Percentiles rank a stretch among this genome's conserved stretches.
These are phyloP conservation scores for Lagocephalus sceleratus DNA, from an alignment of 2,797 vertebrate genomes.

Conservation along the genomic window DNA sequence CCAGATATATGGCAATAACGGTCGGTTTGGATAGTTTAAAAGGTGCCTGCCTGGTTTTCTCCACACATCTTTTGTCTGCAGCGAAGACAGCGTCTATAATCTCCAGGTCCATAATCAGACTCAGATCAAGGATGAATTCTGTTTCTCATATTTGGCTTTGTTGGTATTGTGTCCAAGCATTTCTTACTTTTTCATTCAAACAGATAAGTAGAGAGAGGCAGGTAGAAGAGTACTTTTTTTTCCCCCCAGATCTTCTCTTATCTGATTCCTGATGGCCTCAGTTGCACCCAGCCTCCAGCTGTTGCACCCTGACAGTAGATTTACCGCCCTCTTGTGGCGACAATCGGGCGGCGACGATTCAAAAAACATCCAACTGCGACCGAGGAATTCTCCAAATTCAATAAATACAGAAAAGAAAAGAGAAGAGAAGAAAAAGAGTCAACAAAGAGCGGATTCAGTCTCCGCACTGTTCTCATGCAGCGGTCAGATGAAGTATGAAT, in stretches of 20 bases:
- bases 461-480: neutral
- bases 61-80: too few relatives aligned
- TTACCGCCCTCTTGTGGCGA: conserved; percentile 61
- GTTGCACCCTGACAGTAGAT: conserved; percentile 4
- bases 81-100: too few relatives aligned
- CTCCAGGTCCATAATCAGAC: too few relatives aligned
- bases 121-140: too few relatives aligned
- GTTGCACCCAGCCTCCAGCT: conserved; percentile 44
- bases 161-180: too few relatives aligned
- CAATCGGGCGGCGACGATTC: neutral
- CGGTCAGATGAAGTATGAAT: neutral
- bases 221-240: conserved; percentile 57
- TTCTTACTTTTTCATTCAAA: conserved; percentile 37
- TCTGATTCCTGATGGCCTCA: conserved; percentile 57
- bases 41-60: too few relatives aligned
- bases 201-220: conserved; percentile 41
- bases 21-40: too few relatives aligned
- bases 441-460: neutral
- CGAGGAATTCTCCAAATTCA: too few relatives aligned
- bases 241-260: conserved; percentile 49
- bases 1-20: neutral
- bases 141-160: too few relatives aligned
- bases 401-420: neutral
- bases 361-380: too few relatives aligned
- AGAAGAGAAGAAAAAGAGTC: neutral